A percentile compares a stretch with the other conserved stretches of the same genome.
phyloP scores from a whole-genome alignment of 2,797 vertebrate genomes.

The Tolypeutes matacus region DNA sequence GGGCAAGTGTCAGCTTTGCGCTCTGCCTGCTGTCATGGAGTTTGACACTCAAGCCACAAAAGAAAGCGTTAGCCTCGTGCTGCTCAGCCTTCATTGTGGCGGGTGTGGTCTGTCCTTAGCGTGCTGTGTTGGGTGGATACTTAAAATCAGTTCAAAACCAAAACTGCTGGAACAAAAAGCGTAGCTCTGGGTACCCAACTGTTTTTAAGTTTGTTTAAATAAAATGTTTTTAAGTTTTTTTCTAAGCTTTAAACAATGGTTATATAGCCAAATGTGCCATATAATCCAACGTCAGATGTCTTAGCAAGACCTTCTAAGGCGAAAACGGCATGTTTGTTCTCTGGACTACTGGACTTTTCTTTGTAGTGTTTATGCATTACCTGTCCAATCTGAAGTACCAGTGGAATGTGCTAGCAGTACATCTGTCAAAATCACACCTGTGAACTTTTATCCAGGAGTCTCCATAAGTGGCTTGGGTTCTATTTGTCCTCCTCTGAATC shows the following conservation, averaged over 20 bases:
- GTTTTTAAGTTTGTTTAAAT: background rate
- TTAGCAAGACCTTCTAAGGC: background rate
- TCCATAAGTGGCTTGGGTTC: background rate
- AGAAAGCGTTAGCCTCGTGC: background rate
- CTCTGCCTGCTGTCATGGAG: constrained; percentile 25
- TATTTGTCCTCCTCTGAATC: background rate
- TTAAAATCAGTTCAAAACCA: background rate
- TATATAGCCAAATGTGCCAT: background rate
- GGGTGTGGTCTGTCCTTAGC: constrained; percentile 46
- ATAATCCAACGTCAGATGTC: background rate
- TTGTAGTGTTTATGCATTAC: rapidly evolving
- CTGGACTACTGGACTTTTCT: background rate
- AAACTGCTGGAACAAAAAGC: background rate
- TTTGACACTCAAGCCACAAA: background rate
- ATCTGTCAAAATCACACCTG: background rate
- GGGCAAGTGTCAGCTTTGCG: constrained; percentile 12
- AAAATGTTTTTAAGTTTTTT: background rate
- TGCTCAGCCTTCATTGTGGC: constrained; percentile 31
- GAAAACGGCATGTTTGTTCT: background rate
- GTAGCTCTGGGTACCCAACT: background rate
- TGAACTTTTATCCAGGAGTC: rapidly evolving
- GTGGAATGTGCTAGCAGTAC: background rate
- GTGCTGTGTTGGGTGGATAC: background rate
- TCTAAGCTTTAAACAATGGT: constrained; percentile 46
- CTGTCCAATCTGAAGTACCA: background rate